Base-by-base conservation (phyloP, 2,113 vertebrate species). In the Acrocephalus arundinaceus region DNA sequence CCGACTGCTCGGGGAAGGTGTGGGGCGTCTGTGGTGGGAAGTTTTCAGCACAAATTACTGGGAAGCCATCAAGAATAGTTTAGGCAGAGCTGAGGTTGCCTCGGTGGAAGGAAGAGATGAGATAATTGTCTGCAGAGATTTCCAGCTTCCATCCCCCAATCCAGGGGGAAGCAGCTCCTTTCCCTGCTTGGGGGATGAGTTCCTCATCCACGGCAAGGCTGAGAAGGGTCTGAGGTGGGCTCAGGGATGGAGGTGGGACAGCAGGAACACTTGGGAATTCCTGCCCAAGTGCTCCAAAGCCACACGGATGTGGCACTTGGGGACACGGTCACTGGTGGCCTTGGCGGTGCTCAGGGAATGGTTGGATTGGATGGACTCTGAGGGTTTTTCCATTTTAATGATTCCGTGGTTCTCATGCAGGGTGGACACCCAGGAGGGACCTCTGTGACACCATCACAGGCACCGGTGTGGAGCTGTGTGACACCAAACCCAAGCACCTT, bases 1-100 rank as follows among this genome's bases (percentile, higher is more conserved):
- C 48, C 92, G 85, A 62, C 82, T 39, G 87, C 90, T 75, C 59
- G 66, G 84, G 74, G 92, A 95, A 96, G 92, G 92, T 95, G 91
- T 66, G 76, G 89, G 80, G 91, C 74, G 68, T 94, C 89, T 67
- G 73, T n/a, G 73, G 87, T 91, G 93, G 84, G 87, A 96, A 89
- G 85, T 62, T 94, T 78, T 20, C 87, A 85, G 93, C 77, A 74
- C 73, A 87, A 91, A 93, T 94, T 25, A 52, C 84, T 75, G 61
- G 70, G 94, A 93, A 48, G 2, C n/a, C 83, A 61, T 24, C 91
- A 72, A 59, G 89, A 85, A 65, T 1, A 43, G 76, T 55, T 83
- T 54, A n/a, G 63, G 87, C 46, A 80, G 73, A 87, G 23, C 5
- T 70, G 52, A 82, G 65, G 15, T 67, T 68, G 71, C 30, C 71